Evolutionary conservation across 2,113 vertebrate genomes (phyloP).

Genomic region (Sapajus apella): DNA sequence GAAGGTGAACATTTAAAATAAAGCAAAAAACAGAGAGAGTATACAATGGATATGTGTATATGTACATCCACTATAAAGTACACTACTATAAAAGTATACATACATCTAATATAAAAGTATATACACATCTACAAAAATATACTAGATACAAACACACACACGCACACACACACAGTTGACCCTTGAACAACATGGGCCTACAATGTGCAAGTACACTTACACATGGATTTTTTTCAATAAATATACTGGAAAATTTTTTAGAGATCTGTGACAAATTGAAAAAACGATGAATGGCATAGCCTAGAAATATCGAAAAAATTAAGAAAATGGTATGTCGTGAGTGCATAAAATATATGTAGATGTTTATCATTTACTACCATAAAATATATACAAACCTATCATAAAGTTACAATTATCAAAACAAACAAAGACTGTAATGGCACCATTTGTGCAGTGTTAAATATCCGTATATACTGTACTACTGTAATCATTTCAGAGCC

Average conservation of each 20-base stretch:
- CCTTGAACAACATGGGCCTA: not conserved
- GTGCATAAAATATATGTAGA: not conserved
- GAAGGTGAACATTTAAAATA: constrained; percentile 45
- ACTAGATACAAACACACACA: not conserved
- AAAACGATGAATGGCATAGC: not conserved
- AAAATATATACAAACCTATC: not conserved
- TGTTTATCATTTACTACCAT: not conserved
- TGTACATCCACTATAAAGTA: not conserved
- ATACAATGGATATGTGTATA: not conserved
- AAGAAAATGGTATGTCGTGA: not conserved
- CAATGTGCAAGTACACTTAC: not conserved
- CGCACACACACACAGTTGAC: not conserved
- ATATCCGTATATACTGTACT: not conserved
- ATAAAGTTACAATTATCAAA: not conserved
- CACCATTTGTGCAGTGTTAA: not conserved
- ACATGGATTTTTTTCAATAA: not conserved
- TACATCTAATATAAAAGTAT: not conserved
- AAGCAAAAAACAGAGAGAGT: not conserved
- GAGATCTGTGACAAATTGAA: not conserved
- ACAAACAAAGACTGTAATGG: not conserved
- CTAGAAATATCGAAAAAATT: not conserved
- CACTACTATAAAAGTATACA: too few relatives aligned
- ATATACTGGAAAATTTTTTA: not conserved
- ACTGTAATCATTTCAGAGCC: not conserved
- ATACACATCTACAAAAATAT: not conserved